Evolutionary conservation across 2,797 vertebrate genomes (phyloP).

Genomic region (Pseudomugil gertrudae): DNA sequence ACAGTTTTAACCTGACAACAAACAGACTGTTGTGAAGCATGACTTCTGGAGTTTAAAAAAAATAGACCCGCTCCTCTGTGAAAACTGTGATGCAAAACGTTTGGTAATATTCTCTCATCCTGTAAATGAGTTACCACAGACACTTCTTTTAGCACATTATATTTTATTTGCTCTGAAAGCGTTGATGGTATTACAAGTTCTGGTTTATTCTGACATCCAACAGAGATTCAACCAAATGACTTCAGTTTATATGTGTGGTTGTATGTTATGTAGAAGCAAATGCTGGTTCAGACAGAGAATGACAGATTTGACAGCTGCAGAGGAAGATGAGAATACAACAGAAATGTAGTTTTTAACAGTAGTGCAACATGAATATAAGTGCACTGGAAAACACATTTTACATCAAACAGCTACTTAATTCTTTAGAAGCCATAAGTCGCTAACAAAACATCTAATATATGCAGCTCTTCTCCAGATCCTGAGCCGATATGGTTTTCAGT

Average conservation of each 20-base stretch:
- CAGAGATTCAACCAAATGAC: not conserved
- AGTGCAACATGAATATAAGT: not conserved
- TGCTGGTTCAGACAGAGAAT: not conserved
- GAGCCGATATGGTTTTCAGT: slow-evolving; percentile 82
- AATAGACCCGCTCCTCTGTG: not conserved
- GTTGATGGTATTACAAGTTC: not conserved
- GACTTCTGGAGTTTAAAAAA: not conserved
- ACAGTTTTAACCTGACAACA: not conserved
- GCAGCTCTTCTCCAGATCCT: slow-evolving; percentile 81
- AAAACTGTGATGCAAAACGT: not conserved
- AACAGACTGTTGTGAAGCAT: not conserved
- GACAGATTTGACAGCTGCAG: not conserved
- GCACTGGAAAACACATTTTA: not conserved
- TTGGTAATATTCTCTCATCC: not conserved
- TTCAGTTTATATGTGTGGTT: not conserved
- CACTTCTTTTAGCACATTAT: no score
- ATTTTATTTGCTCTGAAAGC: not conserved
- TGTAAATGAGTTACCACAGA: not conserved
- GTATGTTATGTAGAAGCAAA: not conserved
- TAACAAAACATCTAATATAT: slow-evolving; percentile 41
- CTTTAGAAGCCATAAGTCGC: not conserved
- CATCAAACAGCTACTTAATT: slow-evolving; percentile 5
- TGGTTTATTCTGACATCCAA: not conserved
- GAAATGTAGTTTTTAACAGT: not conserved
- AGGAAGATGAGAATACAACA: not conserved